These are phyloP conservation scores for Hassar affinis DNA, from an alignment of 2,113 vertebrate genomes.

Conservation along the genomic window DNA sequence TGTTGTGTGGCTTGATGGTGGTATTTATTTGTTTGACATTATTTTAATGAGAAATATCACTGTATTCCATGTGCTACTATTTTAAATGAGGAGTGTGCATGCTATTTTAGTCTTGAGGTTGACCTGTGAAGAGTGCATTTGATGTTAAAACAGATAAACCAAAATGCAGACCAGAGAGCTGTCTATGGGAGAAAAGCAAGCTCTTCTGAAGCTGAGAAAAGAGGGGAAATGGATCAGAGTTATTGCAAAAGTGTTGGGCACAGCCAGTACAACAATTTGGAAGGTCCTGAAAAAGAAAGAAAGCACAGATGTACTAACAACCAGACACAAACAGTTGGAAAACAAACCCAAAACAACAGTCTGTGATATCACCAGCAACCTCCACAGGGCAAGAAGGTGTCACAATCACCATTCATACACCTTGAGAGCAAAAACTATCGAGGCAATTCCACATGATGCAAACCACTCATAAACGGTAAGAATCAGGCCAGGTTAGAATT, in stretches of 20 bases:
- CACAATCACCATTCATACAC: not conserved
- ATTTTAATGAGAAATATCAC: not conserved
- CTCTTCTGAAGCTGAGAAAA: not conserved
- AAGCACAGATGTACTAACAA: not conserved
- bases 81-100: not conserved
- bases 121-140: too few relatives aligned
- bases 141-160: not conserved
- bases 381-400: not conserved
- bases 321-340: not conserved
- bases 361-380: not conserved
- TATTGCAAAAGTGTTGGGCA: not conserved
- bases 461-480: not conserved
- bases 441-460: not conserved
- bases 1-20: not conserved
- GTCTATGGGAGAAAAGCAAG: not conserved
- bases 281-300: not conserved
- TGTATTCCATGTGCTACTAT: not conserved
- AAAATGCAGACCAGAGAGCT: not conserved
- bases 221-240: not conserved
- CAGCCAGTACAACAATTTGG: not conserved
- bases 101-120: not conserved
- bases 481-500: not conserved
- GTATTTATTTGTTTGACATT: not conserved
- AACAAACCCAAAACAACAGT: not conserved
- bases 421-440: not conserved